Evolutionary conservation across 2,113 vertebrate genomes (phyloP), one percentile per base, ranked within the genome.

Genomic region (Brachypodius melanocephalos): DNA sequence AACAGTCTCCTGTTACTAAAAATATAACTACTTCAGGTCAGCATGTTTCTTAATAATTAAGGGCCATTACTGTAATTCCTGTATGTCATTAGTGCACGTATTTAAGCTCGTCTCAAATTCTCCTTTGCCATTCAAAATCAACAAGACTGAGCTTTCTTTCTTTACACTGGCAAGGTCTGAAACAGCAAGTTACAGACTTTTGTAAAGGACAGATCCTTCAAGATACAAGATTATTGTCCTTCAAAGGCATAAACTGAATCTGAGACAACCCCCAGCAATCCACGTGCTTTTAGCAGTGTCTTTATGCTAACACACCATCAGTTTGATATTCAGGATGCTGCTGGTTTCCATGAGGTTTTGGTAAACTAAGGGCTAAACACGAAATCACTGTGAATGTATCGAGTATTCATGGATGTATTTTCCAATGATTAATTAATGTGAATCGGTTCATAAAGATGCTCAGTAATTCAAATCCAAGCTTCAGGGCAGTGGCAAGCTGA

Each of bases 261-360:
- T 66, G 72, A 82, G 36, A 31, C 21, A 65, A 5, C 1, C 32
- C 5, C n/a, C 69, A 62, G 18, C 43, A 58, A 48, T 19, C 8
- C 10, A 32, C 0, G 0, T 48, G 22, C 8, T 57, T 80, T 63
- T 10, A 62, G 15, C 45, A 21, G 6, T 18, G 17, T 13, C 11
- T 74, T 36, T 2, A 25, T 7, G 6, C 28, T 52, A 48, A 31
- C 15, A 61, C 65, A 9, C 4, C 16, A 22, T 6, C 34, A 28
- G 28, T 36, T 32, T 28, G 46, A 42, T 32, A 59, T 26, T 49
- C 52, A 61, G 29, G 24, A 40, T 22, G 10, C 17, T 90, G 9
- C 34, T 80, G 29, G 5, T 51, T 91, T 85, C 42, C 42, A 40
- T 32, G 34, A 77, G 1, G 2, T 54, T 83, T 61, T 78, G 42